These are phyloP conservation scores for Neodon shergylaensis DNA, from an alignment of 2,113 vertebrate species.

Conservation along the genomic window DNA sequence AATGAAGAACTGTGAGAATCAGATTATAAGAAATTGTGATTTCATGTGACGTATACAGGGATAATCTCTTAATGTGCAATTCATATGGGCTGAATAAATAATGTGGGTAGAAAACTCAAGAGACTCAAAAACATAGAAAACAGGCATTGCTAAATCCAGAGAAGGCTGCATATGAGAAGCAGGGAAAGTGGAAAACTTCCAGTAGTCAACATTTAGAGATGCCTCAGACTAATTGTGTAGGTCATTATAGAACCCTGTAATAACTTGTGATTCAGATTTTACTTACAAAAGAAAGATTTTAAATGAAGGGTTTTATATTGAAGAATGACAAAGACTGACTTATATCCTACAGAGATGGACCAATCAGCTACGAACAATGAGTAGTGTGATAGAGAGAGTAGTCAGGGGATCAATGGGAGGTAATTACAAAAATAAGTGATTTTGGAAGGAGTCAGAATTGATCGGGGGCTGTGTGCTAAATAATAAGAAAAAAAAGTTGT, in stretches of 20 bases:
- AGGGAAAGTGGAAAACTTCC: neutral
- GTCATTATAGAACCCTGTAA: neutral
- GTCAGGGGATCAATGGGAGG: neutral
- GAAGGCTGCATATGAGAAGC: neutral
- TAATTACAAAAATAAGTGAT: neutral
- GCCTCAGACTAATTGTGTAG: neutral
- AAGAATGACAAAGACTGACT: neutral
- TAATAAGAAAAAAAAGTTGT: neutral
- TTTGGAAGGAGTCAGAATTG: neutral
- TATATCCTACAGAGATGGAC: neutral
- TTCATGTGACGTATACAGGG: neutral
- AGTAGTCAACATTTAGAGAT: neutral
- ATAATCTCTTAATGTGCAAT: neutral
- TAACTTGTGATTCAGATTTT: neutral
- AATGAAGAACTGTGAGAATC: too few species aligned
- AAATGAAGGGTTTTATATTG: neutral
- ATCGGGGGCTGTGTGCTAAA: neutral
- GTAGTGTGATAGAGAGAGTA: fast-evolving
- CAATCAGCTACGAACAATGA: neutral
- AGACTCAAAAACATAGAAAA: neutral
- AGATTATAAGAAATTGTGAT: neutral
- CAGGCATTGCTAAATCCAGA: neutral
- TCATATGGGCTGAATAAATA: neutral
- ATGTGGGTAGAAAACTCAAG: neutral
- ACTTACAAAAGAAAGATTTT: neutral